These are phyloP conservation scores for Marmota flaviventris DNA, from an alignment of 2,113 vertebrate species.

Conservation along the genomic window DNA sequence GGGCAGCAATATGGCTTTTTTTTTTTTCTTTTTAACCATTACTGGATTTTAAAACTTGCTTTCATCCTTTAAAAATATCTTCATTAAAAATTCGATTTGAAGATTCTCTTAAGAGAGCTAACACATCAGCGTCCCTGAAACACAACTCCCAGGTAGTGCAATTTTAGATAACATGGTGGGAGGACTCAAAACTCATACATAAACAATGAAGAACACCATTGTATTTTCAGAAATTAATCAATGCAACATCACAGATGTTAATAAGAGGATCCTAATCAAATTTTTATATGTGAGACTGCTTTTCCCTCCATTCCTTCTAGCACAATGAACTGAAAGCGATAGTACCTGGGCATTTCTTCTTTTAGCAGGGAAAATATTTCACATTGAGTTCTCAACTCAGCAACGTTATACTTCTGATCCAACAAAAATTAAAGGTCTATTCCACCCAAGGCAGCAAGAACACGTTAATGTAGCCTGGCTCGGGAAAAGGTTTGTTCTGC, in stretches of 20 bases:
- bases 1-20: background rate
- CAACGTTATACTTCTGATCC: background rate
- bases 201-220: background rate
- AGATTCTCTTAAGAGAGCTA: conserved; percentile 48
- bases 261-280: background rate
- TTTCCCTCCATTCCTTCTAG: background rate
- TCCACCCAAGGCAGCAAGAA: background rate
- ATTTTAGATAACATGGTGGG: background rate
- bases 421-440: conserved; percentile 17
- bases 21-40: background rate
- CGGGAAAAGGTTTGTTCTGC: background rate
- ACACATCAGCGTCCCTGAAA: conserved; percentile 48
- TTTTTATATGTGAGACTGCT: background rate
- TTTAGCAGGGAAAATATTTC: conserved; percentile 16
- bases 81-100: conserved; percentile 70
- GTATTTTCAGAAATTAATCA: conserved; percentile 50
- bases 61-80: conserved; percentile 66
- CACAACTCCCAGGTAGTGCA: background rate
- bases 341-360: background rate
- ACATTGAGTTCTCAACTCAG: background rate
- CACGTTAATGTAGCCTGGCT: background rate
- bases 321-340: background rate
- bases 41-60: conserved; percentile 43
- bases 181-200: background rate
- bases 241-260: background rate